Conservation (phyloP, 2,113 vertebrate genomes). For the Poeciliopsis retropinna region DNA sequence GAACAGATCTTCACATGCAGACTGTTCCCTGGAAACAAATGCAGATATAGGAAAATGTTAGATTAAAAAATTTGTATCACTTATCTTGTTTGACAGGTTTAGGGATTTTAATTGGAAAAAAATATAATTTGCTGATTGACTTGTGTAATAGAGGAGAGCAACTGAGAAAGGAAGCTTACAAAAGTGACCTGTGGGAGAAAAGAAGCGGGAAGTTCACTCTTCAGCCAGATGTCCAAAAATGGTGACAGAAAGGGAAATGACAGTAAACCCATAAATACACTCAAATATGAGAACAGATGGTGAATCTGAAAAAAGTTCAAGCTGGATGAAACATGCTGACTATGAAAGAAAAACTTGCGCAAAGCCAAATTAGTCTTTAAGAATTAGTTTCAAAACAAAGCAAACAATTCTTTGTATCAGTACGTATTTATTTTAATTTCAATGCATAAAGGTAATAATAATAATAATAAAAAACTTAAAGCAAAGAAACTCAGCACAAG, state of each 20-base stretch:
- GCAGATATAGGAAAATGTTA: too few relatives aligned
- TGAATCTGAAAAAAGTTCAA: constrained; percentile 14
- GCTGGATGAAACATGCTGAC: constrained; percentile 23
- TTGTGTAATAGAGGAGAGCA: background rate
- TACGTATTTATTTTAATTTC: too few relatives aligned
- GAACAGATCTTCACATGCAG: background rate
- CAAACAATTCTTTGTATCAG: too few relatives aligned
- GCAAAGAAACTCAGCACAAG: too few relatives aligned
- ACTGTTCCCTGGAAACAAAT: background rate
- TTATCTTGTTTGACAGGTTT: background rate
- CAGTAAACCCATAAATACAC: constrained; percentile 30
- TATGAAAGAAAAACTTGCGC: constrained; percentile 4
- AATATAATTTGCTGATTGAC: background rate
- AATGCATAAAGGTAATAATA: too few relatives aligned
- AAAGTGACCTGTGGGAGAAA: too few relatives aligned
- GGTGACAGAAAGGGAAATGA: constrained; percentile 9
- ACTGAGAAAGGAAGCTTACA: background rate
- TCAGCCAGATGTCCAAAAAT: constrained; percentile 29
- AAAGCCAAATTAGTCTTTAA: background rate
- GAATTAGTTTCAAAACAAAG: background rate
- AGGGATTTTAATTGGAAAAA: background rate
- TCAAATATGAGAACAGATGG: constrained; percentile 4
- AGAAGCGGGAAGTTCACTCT: background rate
- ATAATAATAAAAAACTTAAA: too few relatives aligned
- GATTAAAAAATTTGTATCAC: background rate